Conservation (phyloP, 2,888 invertebrate species). For the Gryllus longicercus region DNA sequence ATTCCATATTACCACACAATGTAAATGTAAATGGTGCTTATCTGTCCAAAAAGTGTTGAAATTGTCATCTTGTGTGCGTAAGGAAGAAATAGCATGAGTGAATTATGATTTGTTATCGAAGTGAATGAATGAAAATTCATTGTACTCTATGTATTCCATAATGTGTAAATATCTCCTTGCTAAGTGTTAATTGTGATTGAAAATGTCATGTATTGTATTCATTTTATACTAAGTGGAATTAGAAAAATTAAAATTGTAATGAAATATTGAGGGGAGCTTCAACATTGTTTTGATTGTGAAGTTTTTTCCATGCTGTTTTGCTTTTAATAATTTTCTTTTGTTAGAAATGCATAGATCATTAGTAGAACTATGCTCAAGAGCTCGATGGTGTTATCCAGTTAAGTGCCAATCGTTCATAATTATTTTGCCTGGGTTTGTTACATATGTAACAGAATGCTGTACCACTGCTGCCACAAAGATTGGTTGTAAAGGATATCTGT, state of each 20-base stretch:
- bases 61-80: background rate
- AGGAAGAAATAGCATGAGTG: background rate
- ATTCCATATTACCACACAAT: background rate
- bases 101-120: background rate
- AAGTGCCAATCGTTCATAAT: background rate
- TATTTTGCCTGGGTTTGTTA: background rate
- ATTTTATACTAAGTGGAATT: background rate
- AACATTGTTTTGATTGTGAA: background rate
- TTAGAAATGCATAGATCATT: background rate
- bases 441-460: background rate
- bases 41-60: conserved; percentile 17
- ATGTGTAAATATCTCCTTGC: background rate
- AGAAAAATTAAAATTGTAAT: background rate
- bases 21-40: background rate
- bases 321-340: background rate
- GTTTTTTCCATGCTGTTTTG: background rate
- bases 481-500: background rate
- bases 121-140: conserved; percentile 4
- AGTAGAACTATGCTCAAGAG: background rate
- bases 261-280: background rate
- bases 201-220: background rate
- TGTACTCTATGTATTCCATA: background rate
- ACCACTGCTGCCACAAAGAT: background rate
- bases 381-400: background rate
- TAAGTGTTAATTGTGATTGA: conserved; percentile 17